Base-by-base conservation (phyloP, 53 echinoderm and acorn worm genomes). In the Patiria pectinifera region DNA sequence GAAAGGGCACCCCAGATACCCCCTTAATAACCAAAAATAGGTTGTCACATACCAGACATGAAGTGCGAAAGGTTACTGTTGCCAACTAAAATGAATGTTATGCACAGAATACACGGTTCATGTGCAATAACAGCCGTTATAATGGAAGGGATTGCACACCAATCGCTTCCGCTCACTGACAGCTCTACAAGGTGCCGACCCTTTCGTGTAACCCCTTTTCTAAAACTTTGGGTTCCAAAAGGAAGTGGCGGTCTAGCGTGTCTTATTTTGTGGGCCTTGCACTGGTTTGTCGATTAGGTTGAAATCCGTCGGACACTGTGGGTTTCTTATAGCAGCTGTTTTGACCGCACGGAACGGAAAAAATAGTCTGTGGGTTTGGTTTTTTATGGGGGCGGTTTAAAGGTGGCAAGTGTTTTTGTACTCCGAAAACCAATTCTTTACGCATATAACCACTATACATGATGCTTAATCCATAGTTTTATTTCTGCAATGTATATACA, bases 341-440 rank as follows among this genome's bases (percentile, higher is more conserved):
- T 25, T 10, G 7, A 43, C 77, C 24, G 45, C 69, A 71, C n/a
- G 71, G 48, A 70, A 85, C 85, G 85, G 85, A 85, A 85, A 85
- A 85, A 85, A 85, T 70, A 85, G 85, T 85, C 85, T 85, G 85
- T 15, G 15, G 48, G 5, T 85, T 49, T 6, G 69, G 85, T 11
- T 85, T 85, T 85, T 47, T 21, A 70, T 60, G 35, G 19, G 62
- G 12, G 66, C 35, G 35, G 48, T 21, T 15, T 82, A 53, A 82
- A 3, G 59, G n/a, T 24, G 11, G 60, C 11, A 59, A 53, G 49
- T 70, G 7, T 9, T 22, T 22, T 35, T 35, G 35, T 35, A 35
- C 35, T 35, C 35, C n/a, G n/a, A n/a, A 35, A 35, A 35, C 0
- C 35, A 0, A 35, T 35, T 35, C 35, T 35, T 35, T 35, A 35